Percentiles rank a stretch among this genome's conserved stretches.
phyloP scores from a whole-genome alignment of 1,140 invertebrate genomes.

The Atta cephalotes region DNA sequence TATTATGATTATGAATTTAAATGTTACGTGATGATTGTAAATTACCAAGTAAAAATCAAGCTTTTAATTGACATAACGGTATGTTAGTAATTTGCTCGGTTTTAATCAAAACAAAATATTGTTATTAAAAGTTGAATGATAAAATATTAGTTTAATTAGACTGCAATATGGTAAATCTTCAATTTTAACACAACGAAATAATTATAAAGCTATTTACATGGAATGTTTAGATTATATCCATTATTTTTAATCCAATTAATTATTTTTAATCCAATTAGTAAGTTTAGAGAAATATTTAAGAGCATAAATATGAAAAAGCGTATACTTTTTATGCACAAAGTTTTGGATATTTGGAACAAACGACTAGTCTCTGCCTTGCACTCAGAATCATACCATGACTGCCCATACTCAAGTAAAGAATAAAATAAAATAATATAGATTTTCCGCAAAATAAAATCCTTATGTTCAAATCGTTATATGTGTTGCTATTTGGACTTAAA shows the following conservation, averaged over 20 bases:
- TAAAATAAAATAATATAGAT: slow-evolving; percentile 55
- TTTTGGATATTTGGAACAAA: slow-evolving; percentile 44
- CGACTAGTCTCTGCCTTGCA: slow-evolving; percentile 69
- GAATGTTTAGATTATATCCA: neutral
- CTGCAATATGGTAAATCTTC: neutral
- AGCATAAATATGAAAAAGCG: slow-evolving; percentile 3
- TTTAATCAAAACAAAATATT: neutral
- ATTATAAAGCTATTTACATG: neutral
- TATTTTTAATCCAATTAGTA: slow-evolving; percentile 16
- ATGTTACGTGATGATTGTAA: slow-evolving; percentile 26
- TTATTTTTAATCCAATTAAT: neutral
- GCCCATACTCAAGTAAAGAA: slow-evolving; percentile 63
- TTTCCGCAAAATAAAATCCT: slow-evolving; percentile 44
- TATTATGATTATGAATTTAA: neutral
- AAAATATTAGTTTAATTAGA: slow-evolving; percentile 27
- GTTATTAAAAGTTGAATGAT: neutral
- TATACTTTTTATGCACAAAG: slow-evolving; percentile 54
- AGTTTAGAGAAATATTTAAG: neutral
- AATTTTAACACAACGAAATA: neutral
- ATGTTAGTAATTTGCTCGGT: slow-evolving; percentile 2
- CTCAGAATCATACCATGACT: slow-evolving; percentile 70
- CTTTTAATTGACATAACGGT: neutral
- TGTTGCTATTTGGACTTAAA: slow-evolving; percentile 63
- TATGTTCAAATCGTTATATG: slow-evolving; percentile 45
- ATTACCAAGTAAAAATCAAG: slow-evolving; percentile 8